A percentile compares a stretch with the other conserved stretches of the same genome.
Evolutionary conservation across 1,140 invertebrate genomes (phyloP).

Genomic region (Drusus annulatus): DNA sequence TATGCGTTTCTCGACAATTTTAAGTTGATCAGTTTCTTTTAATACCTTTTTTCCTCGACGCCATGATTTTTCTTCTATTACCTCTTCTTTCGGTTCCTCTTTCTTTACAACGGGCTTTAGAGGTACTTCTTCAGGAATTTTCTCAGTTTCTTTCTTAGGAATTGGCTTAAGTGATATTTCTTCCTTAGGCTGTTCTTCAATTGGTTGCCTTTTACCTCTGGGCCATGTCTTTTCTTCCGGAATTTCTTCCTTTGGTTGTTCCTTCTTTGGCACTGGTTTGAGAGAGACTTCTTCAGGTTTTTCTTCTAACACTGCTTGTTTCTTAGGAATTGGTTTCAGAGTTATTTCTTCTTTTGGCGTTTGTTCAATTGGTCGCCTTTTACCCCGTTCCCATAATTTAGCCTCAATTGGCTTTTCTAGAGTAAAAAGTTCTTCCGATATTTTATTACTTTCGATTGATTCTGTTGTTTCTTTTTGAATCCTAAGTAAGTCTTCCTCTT

Average conservation of each 20-base stretch:
- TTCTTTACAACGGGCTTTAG: conserved; percentile 64
- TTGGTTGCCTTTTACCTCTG: conserved; percentile 63
- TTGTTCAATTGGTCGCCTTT: conserved; percentile 55
- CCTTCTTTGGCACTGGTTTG: conserved; percentile 66
- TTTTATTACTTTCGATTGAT: conserved; percentile 62
- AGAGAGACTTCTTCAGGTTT: conserved; percentile 64
- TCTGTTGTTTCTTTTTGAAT: conserved; percentile 67
- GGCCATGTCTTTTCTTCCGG: conserved; percentile 64
- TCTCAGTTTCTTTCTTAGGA: conserved; percentile 61
- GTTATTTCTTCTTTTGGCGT: conserved; percentile 58
- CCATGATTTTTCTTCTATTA: conserved; percentile 56
- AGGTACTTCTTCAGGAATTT: conserved; percentile 59
- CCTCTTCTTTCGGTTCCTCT: conserved; percentile 60
- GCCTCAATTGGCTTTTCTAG: conserved; percentile 61
- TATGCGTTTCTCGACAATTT: conserved; percentile 63
- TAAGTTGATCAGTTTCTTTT: conserved; percentile 55
- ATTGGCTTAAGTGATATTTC: conserved; percentile 65
- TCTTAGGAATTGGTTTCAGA: conserved; percentile 56
- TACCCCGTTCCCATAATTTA: conserved; percentile 48
- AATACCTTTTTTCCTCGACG: conserved; percentile 62
- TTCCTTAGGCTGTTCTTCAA: conserved; percentile 63
- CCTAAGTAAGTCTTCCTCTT: conserved; percentile 59
- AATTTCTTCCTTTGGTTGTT: conserved; percentile 56
- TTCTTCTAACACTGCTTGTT: conserved; percentile 62
- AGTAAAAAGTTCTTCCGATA: conserved; percentile 62